phyloP scores from a whole-genome alignment of 1,140 invertebrate species.

The Bombus pyrosoma region DNA sequence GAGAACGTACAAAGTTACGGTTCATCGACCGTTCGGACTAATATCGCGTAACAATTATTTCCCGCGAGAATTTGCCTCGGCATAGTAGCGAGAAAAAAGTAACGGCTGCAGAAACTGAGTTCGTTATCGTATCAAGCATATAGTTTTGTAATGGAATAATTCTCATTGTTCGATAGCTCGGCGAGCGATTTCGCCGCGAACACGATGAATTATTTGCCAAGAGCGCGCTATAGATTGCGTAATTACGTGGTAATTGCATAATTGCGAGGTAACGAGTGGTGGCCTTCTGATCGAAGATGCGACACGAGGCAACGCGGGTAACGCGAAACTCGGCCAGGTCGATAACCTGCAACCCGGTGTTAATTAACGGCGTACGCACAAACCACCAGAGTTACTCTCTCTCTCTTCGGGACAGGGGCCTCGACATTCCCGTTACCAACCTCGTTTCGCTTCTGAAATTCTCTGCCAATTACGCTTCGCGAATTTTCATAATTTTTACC shows the following conservation, averaged over 20 bases:
- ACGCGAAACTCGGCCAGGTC: slow-evolving; percentile 49
- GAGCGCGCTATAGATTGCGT: slow-evolving; percentile 16
- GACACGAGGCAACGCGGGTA: background rate
- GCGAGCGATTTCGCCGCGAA: slow-evolving; percentile 8
- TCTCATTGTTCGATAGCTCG: background rate
- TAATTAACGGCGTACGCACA: slow-evolving; percentile 34
- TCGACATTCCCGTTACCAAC: slow-evolving; percentile 20
- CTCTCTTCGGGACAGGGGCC: background rate
- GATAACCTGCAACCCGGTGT: slow-evolving; percentile 39
- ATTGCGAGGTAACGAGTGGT: slow-evolving; percentile 41
- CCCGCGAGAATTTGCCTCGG: background rate
- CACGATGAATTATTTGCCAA: slow-evolving; percentile 25
- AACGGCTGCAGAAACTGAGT: background rate
- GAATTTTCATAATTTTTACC: slow-evolving; percentile 25
- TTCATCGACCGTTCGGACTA: background rate
- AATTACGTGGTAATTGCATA: slow-evolving; percentile 41
- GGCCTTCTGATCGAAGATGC: slow-evolving; percentile 51
- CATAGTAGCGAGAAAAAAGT: background rate
- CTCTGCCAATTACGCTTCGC: slow-evolving; percentile 1
- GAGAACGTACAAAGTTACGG: background rate
- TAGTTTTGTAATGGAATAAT: background rate
- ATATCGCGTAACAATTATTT: background rate
- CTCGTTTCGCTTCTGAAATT: slow-evolving; percentile 10
- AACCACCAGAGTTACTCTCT: background rate
- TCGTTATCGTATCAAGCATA: too few species aligned